phyloP scores from a whole-genome alignment of 2,797 vertebrate species.

The Notoglanidium macrostoma region DNA sequence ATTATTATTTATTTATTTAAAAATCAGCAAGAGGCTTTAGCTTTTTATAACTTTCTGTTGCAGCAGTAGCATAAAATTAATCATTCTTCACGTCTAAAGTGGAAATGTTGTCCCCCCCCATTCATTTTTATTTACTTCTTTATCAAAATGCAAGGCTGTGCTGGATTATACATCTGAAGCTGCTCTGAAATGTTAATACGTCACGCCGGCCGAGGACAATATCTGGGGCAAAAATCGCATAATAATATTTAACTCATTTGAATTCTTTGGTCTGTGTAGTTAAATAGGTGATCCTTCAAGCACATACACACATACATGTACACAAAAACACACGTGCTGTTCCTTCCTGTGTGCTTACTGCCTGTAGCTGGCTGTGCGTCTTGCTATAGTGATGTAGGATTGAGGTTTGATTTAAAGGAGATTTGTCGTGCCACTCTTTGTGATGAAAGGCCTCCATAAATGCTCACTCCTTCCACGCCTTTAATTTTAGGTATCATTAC shows the following conservation, averaged over 20 bases:
- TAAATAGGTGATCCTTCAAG: slow-evolving; percentile 40
- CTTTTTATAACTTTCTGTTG: slow-evolving; percentile 61
- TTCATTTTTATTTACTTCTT: slow-evolving; percentile 58
- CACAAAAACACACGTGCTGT: background rate
- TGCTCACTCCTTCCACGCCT: slow-evolving; percentile 59
- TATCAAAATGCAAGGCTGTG: slow-evolving; percentile 54
- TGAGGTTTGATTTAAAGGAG: slow-evolving; percentile 45
- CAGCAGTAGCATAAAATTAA: slow-evolving; percentile 61
- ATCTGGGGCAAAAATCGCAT: slow-evolving; percentile 51
- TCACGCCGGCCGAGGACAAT: slow-evolving; percentile 34
- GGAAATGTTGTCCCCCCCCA: slow-evolving; percentile 38
- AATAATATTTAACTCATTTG: slow-evolving; percentile 48
- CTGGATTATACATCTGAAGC: slow-evolving; percentile 52
- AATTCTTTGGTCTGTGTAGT: slow-evolving; percentile 37
- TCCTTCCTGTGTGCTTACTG: background rate
- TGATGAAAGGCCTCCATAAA: slow-evolving; percentile 57
- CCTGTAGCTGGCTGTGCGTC: background rate
- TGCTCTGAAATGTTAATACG: slow-evolving; percentile 55
- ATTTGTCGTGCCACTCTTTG: slow-evolving; percentile 28
- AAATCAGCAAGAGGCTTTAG: slow-evolving; percentile 55
- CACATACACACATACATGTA: background rate
- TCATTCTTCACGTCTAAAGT: slow-evolving; percentile 59
- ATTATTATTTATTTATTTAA: slow-evolving; percentile 66
- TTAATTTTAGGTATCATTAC: slow-evolving; percentile 74
- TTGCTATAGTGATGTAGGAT: background rate